These are phyloP conservation scores for Fopius arisanus DNA, from an alignment of 1,140 invertebrate genomes.

Conservation along the genomic window DNA sequence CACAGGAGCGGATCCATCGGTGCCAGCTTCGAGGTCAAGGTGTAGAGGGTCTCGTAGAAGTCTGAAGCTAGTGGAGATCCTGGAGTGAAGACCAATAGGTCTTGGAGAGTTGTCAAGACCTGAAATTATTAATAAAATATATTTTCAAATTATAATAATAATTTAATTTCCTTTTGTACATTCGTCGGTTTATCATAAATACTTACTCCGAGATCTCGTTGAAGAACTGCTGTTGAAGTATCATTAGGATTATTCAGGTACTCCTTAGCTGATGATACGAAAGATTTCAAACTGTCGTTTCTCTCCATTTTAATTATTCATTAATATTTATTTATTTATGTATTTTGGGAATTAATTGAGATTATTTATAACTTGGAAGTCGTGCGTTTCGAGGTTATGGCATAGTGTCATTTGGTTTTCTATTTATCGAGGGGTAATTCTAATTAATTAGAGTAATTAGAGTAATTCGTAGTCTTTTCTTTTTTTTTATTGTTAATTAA, in stretches of 20 bases:
- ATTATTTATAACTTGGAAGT: too few relatives aligned
- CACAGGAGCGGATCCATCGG: conserved; percentile 61
- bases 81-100: conserved; percentile 67
- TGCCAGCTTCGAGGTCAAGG: conserved; percentile 54
- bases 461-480: too few relatives aligned
- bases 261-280: conserved; percentile 57
- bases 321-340: too few relatives aligned
- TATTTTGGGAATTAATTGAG: too few relatives aligned
- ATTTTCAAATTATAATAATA: background rate
- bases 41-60: conserved; percentile 67
- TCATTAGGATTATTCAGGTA: conserved; percentile 61
- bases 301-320: conserved; percentile 56
- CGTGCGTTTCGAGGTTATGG: too few relatives aligned
- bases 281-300: conserved; percentile 57
- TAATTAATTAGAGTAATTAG: too few relatives aligned
- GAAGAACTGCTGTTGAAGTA: conserved; percentile 55
- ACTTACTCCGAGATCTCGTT: conserved; percentile 64
- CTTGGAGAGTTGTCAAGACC: conserved; percentile 62
- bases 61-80: conserved; percentile 58
- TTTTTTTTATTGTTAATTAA: too few relatives aligned
- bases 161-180: too few relatives aligned
- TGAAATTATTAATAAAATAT: conserved; percentile 32
- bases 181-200: background rate
- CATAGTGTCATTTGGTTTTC: too few relatives aligned
- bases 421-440: too few relatives aligned